Conservation (phyloP, 2,797 vertebrate genomes). For the Rhinella marina region DNA sequence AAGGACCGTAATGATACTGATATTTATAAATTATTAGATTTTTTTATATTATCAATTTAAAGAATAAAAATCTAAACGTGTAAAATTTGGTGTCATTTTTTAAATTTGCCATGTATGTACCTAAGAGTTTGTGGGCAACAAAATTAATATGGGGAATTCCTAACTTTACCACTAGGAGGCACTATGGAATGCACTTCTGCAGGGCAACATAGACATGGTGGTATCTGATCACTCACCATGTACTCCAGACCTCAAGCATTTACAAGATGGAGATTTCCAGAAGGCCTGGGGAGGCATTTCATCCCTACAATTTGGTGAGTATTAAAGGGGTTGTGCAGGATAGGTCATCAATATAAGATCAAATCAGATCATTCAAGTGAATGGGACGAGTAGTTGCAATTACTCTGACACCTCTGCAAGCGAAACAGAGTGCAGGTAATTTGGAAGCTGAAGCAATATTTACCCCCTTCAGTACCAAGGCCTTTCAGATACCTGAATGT, state of each 20-base stretch:
- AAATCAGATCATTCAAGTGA: no score
- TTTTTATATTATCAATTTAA: neutral
- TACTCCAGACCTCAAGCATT: constrained; percentile 78
- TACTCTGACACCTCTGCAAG: no score
- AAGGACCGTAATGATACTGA: no score
- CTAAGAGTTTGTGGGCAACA: neutral
- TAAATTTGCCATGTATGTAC: neutral
- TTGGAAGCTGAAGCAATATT: no score
- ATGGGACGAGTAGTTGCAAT: no score
- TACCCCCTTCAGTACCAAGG: no score
- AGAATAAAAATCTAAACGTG: neutral
- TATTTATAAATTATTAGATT: no score
- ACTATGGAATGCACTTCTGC: constrained; percentile 77
- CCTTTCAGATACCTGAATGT: no score
- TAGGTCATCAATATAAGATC: no score
- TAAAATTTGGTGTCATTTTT: no score
- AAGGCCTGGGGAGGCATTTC: constrained; percentile 85
- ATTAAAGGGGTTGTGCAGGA: no score
- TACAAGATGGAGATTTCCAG: constrained; percentile 79
- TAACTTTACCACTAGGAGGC: constrained; percentile 68
- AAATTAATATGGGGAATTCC: neutral
- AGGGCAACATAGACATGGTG: constrained; percentile 84
- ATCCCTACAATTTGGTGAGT: constrained; percentile 83
- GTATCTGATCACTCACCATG: constrained; percentile 86
- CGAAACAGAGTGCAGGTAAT: no score